phyloP scores from a whole-genome alignment of 2,888 invertebrate species.

The Biston stratarius region DNA sequence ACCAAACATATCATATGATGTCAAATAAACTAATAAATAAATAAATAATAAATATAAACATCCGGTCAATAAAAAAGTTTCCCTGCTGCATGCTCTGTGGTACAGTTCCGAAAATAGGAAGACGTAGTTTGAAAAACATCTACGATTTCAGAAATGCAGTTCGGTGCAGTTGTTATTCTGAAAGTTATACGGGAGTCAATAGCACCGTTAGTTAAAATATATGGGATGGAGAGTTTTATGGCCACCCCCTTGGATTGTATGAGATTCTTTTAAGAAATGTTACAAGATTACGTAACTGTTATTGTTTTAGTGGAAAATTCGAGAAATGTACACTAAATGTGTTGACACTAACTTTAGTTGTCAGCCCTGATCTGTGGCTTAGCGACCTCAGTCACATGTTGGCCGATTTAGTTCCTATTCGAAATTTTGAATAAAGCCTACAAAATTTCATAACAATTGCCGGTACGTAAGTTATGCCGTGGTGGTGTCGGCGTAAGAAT shows the following conservation, averaged over 20 bases:
- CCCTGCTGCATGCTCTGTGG: slow-evolving; percentile 19
- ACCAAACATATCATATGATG: not conserved
- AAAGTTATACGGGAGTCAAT: slow-evolving; percentile 78
- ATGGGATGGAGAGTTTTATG: slow-evolving; percentile 61
- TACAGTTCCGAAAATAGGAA: slow-evolving; percentile 34
- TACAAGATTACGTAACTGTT: slow-evolving; percentile 16
- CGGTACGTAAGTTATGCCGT: too few species aligned
- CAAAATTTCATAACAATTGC: too few species aligned
- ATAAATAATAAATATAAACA: not conserved
- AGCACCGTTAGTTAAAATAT: slow-evolving; percentile 74
- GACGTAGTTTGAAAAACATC: slow-evolving; percentile 34
- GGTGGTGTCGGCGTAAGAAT: too few species aligned
- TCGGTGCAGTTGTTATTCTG: slow-evolving; percentile 61
- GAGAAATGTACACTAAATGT: not conserved
- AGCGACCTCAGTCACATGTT: not conserved
- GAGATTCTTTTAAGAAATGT: slow-evolving; percentile 27
- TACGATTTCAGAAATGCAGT: slow-evolving; percentile 51
- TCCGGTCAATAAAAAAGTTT: slow-evolving; percentile 7
- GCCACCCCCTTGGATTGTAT: slow-evolving; percentile 34
- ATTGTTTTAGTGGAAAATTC: slow-evolving; percentile 3
- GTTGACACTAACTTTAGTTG: too few species aligned
- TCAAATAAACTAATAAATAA: not conserved
- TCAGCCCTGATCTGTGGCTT: not conserved
- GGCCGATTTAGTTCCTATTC: too few species aligned
- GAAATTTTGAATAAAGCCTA: too few species aligned